Evolutionary conservation across 2,888 invertebrate species (phyloP).

Genomic region (Melieria omissa): DNA sequence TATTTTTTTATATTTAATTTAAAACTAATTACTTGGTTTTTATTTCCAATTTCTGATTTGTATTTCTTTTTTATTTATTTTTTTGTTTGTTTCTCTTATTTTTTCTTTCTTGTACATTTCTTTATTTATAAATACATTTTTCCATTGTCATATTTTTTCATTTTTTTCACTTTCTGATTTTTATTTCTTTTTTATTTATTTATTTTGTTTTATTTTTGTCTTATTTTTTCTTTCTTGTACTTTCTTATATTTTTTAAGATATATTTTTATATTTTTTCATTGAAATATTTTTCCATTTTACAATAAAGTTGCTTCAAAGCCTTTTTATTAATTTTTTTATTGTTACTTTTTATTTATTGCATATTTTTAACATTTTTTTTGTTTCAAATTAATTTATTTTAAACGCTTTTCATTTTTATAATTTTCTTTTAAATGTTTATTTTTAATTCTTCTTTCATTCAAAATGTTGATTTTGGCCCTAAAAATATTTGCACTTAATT

Average conservation of each 20-base stretch:
- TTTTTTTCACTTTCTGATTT: neutral
- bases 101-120: neutral
- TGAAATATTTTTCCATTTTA: too few species aligned
- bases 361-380: neutral
- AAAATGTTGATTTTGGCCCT: neutral
- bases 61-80: neutral
- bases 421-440: too few species aligned
- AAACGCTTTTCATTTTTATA: neutral
- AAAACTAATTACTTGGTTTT: too few species aligned
- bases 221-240: neutral
- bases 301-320: neutral
- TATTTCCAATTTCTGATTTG: too few species aligned
- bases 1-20: too few species aligned
- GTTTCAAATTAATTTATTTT: neutral
- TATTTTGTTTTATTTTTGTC: neutral
- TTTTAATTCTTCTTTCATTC: neutral
- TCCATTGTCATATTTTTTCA: neutral
- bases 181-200: constrained; percentile 5
- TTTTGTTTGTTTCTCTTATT: neutral
- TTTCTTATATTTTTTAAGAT: neutral
- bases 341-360: neutral
- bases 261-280: neutral
- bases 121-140: neutral
- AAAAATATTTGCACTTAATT: neutral
- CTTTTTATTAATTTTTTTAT: neutral